Base-by-base conservation (phyloP, 1,140 invertebrate genomes). In the Eciton burchellii region DNA sequence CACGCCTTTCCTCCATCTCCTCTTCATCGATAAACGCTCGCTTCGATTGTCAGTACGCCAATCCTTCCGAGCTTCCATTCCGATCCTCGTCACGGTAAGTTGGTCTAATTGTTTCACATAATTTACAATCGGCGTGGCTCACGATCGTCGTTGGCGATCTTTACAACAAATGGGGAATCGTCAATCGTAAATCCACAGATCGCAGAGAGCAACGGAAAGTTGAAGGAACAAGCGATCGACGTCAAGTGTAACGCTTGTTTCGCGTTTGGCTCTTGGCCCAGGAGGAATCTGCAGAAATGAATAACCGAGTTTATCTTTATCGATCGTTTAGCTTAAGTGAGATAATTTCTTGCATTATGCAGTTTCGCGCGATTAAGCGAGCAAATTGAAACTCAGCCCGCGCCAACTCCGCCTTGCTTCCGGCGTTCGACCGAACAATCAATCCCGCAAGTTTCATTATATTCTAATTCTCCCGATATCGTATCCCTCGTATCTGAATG, bases 141-240 rank as follows among this genome's bases (percentile, higher is more conserved):
- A 24, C 14, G 6, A 19, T 35, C 12, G 8, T 41, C 35, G 35
- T 35, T 35, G 2, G 2, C 6, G 35, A 35, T 35, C 6, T 35
- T 35, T 35, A 35, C 6, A 35, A 35, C 65, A 82, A 56, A 82
- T 77, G 60, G 45, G 56, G 47, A 43, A 82, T 76, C 57, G 68
- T 82, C 59, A 59, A 82, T 76, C 59, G 60, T 43, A 82, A 82
- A 73, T n/a, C 56, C 43, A 71, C 47, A 72, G 56, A 72, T 70
- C 21, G 47, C 68, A 59, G 60, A 81, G 54, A 60, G 21, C 43
- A 60, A 72, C 47, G 16, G 41, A 79, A 71, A 71, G 71, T 79
- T 56, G 71, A 70, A 16, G 6, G 6, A 5, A 70, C 62, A 47
- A 66, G 14, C 54, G 72, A 43, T 63, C 63, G n/a, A 19, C 56